A percentile compares a stretch with the other conserved stretches of the same genome.
Evolutionary conservation across 2,113 vertebrate genomes (phyloP).

Genomic region (Nannobrachium achirus): DNA sequence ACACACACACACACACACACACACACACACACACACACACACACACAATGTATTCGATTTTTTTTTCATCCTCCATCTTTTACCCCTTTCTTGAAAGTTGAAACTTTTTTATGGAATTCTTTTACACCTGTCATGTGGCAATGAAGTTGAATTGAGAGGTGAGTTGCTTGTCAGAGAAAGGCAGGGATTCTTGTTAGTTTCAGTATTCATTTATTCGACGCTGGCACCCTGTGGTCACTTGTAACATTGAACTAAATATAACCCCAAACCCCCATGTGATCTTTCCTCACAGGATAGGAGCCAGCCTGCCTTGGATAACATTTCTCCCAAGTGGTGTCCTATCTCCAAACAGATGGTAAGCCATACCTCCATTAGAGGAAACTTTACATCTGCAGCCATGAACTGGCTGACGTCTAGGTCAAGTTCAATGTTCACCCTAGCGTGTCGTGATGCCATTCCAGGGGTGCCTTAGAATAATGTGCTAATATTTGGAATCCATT

Average conservation of each 20-base stretch:
- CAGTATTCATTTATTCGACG: neutral
- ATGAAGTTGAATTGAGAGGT: too few species aligned
- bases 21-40: neutral
- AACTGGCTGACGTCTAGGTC: neutral
- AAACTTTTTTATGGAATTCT: too few species aligned
- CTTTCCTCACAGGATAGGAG: slow-evolving; percentile 62
- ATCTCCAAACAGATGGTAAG: slow-evolving; percentile 73
- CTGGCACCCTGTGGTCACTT: neutral
- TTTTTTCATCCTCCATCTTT: too few species aligned
- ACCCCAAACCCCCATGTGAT: slow-evolving; percentile 26
- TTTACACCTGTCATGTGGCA: too few species aligned
- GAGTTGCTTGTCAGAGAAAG: too few species aligned
- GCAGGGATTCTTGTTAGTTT: too few species aligned
- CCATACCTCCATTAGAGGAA: neutral
- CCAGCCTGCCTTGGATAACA: slow-evolving; percentile 54
- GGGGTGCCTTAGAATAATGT: too few species aligned
- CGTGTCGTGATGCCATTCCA: too few species aligned
- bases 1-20: neutral
- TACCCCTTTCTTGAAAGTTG: too few species aligned
- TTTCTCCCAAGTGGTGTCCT: slow-evolving; percentile 67
- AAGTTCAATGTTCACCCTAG: neutral
- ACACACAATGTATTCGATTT: too few species aligned
- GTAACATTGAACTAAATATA: neutral
- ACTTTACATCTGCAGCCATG: neutral
- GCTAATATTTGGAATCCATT: too few species aligned